These are phyloP conservation scores for Drosophila erecta DNA, from an alignment of 1,140 invertebrate species.

Conservation along the genomic window DNA sequence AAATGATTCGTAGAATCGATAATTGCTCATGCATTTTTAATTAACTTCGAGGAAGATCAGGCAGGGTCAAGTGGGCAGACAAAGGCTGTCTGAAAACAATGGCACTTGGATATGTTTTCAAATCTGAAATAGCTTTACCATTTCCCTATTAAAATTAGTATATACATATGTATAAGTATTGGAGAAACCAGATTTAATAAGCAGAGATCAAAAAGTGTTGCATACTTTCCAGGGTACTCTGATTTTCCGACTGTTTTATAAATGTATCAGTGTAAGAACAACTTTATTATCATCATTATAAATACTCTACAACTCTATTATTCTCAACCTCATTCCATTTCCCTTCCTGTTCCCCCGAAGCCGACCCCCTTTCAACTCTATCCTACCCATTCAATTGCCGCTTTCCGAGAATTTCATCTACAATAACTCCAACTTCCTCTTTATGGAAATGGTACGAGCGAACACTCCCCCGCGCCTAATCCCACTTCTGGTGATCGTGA, in stretches of 20 bases:
- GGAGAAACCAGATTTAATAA: no score
- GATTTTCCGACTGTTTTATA: neutral
- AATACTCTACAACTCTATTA: neutral
- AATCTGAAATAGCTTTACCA: neutral
- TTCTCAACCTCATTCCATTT: neutral
- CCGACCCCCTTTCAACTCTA: neutral
- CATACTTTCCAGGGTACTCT: conserved; percentile 1
- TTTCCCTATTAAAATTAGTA: no score
- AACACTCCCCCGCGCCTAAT: conserved; percentile 51
- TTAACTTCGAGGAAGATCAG: conserved; percentile 21
- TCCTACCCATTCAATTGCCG: conserved; percentile 23
- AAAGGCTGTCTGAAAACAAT: neutral
- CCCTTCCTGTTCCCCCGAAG: neutral
- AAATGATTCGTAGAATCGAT: conserved; percentile 43
- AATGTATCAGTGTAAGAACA: no score
- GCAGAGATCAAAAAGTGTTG: neutral
- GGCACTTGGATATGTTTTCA: neutral
- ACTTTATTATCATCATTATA: no score
- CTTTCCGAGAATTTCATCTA: conserved; percentile 56
- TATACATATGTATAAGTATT: no score
- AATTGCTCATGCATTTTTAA: conserved; percentile 49
- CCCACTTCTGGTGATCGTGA: conserved; percentile 51
- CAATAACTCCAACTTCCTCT: conserved; percentile 47
- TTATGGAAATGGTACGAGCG: conserved; percentile 11
- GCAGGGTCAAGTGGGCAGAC: neutral